Base-by-base conservation (phyloP, 2,888 invertebrate species). In the Chrysolina americana region DNA sequence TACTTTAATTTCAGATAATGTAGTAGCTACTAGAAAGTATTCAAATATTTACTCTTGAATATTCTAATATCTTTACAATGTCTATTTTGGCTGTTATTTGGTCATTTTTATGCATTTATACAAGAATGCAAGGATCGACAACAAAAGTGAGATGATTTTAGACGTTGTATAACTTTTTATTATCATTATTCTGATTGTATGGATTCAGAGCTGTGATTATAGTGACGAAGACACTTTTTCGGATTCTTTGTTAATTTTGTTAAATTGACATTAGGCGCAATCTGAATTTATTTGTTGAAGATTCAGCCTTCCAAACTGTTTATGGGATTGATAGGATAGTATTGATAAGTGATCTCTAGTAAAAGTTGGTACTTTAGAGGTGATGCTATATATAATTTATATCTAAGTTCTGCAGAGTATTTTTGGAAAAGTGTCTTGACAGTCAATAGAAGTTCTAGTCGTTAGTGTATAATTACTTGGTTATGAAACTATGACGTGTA, bases 141-240 rank as follows among this genome's bases (percentile, higher is more conserved):
- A 88, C 87, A 88, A 88, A 88, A 88, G 88, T 88, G 88, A 88
- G 88, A 88, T 85, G 87, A 84, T 83, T 86, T 87, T 87, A 87
- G 87, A 86, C 82, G 83, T 83, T 86, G 86, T 87, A 87, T 82
- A 85, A 87, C 83, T 83, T 84, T 83, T 82, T 80, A 80, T 81
- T 82, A 81, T 80, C 81, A 77, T 81, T 81, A 81, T 82, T 85
- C 83, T 84, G 83, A 85, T 83, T 83, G 81, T 81, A 84, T 82
- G 83, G 82, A 85, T 87, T 83, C 83, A 83, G 83, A 86, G 85
- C 87, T 87, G 87, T 87, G 87, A 87, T 87, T 87, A 85, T 87
- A 86, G 85, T 83, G 83, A 82, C 81, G 83, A 81, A 81, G 78
- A 82, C 79, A 83, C 82, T 84, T 84, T 83, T 83, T 81, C 81